Evolutionary conservation across 2,113 vertebrate species (phyloP).

Genomic region (Isurus oxyrinchus): DNA sequence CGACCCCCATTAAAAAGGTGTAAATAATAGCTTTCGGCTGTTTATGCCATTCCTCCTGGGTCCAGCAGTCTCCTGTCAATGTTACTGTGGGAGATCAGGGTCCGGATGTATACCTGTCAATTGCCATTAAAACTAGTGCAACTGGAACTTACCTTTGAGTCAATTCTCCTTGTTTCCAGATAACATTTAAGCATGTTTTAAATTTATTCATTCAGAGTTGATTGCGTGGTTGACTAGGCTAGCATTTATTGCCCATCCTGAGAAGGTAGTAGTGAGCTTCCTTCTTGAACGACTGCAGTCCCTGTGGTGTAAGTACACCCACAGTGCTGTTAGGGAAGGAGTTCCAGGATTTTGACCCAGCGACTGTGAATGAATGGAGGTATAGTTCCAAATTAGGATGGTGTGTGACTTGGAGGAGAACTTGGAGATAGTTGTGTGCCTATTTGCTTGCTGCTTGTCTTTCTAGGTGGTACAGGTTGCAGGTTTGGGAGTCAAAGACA

Average conservation of each 20-base stretch:
- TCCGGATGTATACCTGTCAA: background rate
- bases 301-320: background rate
- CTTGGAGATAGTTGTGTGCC: background rate
- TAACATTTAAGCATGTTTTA: background rate
- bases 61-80: background rate
- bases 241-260: background rate
- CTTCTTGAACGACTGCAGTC: background rate
- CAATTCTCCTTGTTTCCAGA: background rate
- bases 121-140: background rate
- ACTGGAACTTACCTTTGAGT: background rate
- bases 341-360: background rate
- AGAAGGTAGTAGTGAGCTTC: background rate
- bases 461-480: background rate
- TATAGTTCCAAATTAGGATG: background rate
- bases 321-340: background rate
- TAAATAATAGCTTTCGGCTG: background rate
- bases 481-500: background rate
- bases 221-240: background rate
- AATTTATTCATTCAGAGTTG: background rate
- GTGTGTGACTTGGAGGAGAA: background rate
- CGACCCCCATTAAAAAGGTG: background rate
- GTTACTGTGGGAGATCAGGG: background rate
- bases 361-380: background rate
- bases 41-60: background rate
- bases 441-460: background rate